A percentile compares a stretch with the other conserved stretches of the same genome.
These are phyloP conservation scores for Xanthorhoe spadicearia DNA, from an alignment of 2,888 invertebrate genomes.

Conservation along the genomic window DNA sequence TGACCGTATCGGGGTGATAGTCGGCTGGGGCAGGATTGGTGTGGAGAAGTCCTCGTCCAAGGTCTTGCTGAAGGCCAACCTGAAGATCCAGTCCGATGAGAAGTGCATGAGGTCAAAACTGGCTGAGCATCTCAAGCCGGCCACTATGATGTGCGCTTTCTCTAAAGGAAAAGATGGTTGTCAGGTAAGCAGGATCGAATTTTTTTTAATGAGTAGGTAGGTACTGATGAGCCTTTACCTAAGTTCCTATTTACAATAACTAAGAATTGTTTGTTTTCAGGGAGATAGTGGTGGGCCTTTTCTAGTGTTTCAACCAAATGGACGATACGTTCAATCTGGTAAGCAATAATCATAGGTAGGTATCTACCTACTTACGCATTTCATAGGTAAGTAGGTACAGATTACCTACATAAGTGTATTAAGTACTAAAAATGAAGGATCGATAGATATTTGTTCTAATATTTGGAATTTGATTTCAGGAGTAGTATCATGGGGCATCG, in stretches of 20 bases:
- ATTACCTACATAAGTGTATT: neutral
- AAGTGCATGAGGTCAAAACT: conserved; percentile 73
- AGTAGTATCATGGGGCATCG: conserved; percentile 87
- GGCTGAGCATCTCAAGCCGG: conserved; percentile 74
- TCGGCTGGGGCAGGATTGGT: conserved; percentile 84
- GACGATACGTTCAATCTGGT: conserved; percentile 86
- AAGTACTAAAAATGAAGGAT: too few species aligned
- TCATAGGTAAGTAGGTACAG: too few species aligned
- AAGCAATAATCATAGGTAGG: neutral
- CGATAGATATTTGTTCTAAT: too few species aligned
- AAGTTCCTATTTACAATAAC: neutral
- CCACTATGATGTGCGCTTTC: conserved; percentile 86
- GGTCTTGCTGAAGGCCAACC: conserved; percentile 73
- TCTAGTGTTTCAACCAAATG: conserved; percentile 77
- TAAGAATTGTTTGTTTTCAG: conserved; percentile 61
- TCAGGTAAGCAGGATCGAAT: conserved; percentile 58
- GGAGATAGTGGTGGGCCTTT: conserved; percentile 89
- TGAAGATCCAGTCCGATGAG: conserved; percentile 72
- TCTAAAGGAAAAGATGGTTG: conserved; percentile 86
- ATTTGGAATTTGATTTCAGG: conserved; percentile 68
- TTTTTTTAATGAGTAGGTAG: too few species aligned
- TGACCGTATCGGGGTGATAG: conserved; percentile 72
- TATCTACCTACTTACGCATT: too few species aligned
- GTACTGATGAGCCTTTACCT: too few species aligned
- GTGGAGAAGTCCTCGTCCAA: conserved; percentile 74